These are phyloP conservation scores for Boloria selene DNA, from an alignment of 2,888 invertebrate species.

Conservation along the genomic window DNA sequence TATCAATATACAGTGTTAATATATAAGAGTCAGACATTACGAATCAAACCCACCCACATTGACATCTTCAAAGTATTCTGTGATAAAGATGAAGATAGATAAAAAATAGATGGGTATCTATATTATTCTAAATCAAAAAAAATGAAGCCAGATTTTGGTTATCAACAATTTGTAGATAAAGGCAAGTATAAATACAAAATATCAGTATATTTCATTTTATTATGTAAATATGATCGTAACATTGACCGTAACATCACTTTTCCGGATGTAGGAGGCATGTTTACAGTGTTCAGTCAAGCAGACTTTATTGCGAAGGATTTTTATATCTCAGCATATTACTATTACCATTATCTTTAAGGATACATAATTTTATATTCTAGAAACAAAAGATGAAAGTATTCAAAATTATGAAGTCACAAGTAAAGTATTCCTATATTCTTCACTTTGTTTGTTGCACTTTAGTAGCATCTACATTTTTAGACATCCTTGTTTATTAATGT, in stretches of 20 bases:
- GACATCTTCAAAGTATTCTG: no score
- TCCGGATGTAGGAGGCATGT: slow-evolving; percentile 8
- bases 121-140: no score
- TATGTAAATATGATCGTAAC: neutral
- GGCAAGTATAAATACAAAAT: neutral
- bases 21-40: no score
- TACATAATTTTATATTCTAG: neutral
- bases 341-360: neutral
- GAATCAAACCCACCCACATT: no score
- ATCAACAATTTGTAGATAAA: neutral
- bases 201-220: neutral
- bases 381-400: neutral
- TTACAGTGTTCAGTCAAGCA: neutral
- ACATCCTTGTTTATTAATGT: no score
- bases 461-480: no score
- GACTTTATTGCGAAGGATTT: slow-evolving; percentile 8
- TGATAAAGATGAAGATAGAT: no score
- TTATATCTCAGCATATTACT: neutral
- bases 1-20: no score
- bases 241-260: slow-evolving; percentile 4
- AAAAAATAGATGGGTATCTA: no score
- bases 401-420: no score
- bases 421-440: no score
- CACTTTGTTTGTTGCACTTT: no score
- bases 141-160: neutral